Evolutionary conservation across 2,797 vertebrate genomes (phyloP).

Genomic region (Babyrousa celebensis): DNA sequence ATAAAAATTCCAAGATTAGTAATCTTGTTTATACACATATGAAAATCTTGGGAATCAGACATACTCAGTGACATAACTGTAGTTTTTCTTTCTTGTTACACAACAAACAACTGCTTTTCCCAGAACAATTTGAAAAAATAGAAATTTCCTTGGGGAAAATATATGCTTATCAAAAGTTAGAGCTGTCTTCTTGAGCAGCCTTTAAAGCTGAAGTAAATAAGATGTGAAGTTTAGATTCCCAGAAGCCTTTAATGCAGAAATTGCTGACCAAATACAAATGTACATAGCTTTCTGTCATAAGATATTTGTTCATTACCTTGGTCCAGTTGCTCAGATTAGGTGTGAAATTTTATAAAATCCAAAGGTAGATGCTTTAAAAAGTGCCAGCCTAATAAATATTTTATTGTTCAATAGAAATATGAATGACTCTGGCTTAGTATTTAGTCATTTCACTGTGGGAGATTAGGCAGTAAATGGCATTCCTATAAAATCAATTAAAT

Average conservation of each 20-base stretch:
- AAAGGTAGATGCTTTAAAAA: conserved; percentile 60
- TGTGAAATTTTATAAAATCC: conserved; percentile 73
- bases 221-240: conserved; percentile 58
- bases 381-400: conserved; percentile 45
- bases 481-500: conserved; percentile 49
- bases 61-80: not conserved
- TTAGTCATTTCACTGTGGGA: conserved; percentile 35
- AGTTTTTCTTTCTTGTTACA: conserved; percentile 6
- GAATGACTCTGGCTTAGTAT: not conserved
- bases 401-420: conserved; percentile 12
- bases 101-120: not conserved
- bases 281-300: conserved; percentile 58
- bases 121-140: conserved; percentile 21
- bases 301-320: conserved; percentile 71
- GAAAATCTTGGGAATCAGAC: not conserved
- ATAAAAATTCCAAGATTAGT: not conserved
- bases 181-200: conserved; percentile 45
- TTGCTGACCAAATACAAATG: conserved; percentile 69
- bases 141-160: conserved; percentile 67
- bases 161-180: conserved; percentile 60
- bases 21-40: conserved; percentile 2
- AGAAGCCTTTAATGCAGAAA: conserved; percentile 75
- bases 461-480: not conserved
- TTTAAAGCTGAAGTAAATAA: conserved; percentile 81
- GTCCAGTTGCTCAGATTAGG: conserved; percentile 44